Evolutionary conservation across 2,888 invertebrate genomes (phyloP).

Genomic region (Ectemnius lituratus): DNA sequence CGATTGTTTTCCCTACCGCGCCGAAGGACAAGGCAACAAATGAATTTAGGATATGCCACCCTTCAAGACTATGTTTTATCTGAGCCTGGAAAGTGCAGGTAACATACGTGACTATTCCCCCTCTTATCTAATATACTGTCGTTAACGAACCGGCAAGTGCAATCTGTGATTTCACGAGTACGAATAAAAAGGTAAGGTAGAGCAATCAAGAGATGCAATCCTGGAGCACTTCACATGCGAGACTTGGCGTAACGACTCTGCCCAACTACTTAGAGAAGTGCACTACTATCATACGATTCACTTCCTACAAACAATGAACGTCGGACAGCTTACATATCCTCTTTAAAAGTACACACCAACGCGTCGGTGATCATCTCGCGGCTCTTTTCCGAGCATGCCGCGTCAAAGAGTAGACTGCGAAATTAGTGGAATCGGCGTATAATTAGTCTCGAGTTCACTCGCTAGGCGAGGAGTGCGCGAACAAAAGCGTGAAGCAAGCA

Average conservation of each 20-base stretch:
- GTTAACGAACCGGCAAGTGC: too few relatives aligned
- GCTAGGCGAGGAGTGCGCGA: not conserved
- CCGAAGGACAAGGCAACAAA: too few relatives aligned
- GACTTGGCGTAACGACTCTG: not conserved
- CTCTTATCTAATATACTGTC: too few relatives aligned
- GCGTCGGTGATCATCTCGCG: not conserved
- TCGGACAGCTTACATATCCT: not conserved
- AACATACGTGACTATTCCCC: too few relatives aligned
- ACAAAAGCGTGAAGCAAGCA: not conserved
- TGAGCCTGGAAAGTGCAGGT: too few relatives aligned
- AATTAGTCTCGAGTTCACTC: slow-evolving; percentile 6
- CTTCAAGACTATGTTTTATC: not conserved
- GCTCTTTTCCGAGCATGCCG: not conserved
- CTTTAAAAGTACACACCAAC: not conserved
- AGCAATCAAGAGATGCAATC: slow-evolving; percentile 2
- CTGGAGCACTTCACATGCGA: not conserved
- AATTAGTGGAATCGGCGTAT: slow-evolving; percentile 7
- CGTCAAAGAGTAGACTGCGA: slow-evolving; percentile 6
- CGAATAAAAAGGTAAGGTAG: not conserved
- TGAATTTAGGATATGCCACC: not conserved
- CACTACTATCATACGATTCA: not conserved
- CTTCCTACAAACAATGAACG: not conserved
- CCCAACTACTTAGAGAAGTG: not conserved
- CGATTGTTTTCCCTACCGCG: too few relatives aligned
- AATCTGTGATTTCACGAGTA: too few relatives aligned